Base-by-base conservation (phyloP, 2,113 vertebrate species). In the Syngnathus typhle region DNA sequence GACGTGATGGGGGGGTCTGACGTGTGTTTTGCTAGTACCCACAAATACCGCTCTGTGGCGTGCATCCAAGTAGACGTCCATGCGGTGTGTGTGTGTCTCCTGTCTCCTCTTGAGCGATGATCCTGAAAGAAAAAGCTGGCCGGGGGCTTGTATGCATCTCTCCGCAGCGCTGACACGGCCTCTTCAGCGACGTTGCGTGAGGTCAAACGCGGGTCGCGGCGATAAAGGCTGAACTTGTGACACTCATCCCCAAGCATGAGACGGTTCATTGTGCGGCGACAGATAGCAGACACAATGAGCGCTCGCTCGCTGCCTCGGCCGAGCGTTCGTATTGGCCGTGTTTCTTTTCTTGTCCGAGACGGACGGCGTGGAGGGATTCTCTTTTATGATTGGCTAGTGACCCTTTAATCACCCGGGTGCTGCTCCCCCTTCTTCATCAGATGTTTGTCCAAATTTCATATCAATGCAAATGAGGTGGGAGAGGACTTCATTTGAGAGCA, bases 171-270 rank as follows among this genome's bases (percentile, higher is more conserved):
- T 19, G 21, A 65, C 15, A 65, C 76, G 70, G 73, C 68, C 77
- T 83, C 82, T 79, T 83, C 79, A 79, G 83, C 78, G 81, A 76
- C 80, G 81, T 83, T 77, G 77, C 23, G 66, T 64, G 83, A 81
- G 87, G 86, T 89, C 84, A 87, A 86, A 82, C n/a, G 21, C 49
- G 60, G 88, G 89, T 80, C 86, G 47, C 15, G 60, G 61, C 67
- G 76, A 84, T 83, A 87, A 89, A 88, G 82, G 74, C 80, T 88
- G 89, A 88, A 87, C 85, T 84, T 77, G 71, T 87, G 89, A 87
- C 87, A 87, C 83, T 68, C 78, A 27, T 80, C 70, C 71, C 70
- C 62, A 74, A 72, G 80, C 84, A 74, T 82, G 84, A 86, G 78
- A 75, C 59, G 13, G 64, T 79, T 84, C 78, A 84, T 88, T 88